A percentile compares a stretch with the other conserved stretches of the same genome.
These are phyloP conservation scores for Onychomys arenicola DNA, from an alignment of 2,797 vertebrate genomes.

Conservation along the genomic window DNA sequence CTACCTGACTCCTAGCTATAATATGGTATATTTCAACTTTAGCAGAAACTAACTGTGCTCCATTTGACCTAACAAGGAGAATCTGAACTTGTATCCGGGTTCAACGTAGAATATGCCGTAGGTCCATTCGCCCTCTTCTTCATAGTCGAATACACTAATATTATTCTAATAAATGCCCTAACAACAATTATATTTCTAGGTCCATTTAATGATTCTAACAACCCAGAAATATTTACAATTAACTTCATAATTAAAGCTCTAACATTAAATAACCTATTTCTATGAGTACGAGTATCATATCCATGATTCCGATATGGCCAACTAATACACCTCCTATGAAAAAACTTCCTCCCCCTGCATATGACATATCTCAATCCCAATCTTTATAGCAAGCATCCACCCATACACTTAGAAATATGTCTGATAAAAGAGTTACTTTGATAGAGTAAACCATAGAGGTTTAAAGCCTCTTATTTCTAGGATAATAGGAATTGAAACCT, in stretches of 20 bases:
- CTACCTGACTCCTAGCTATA: no score
- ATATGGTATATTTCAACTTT: not conserved
- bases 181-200: not conserved
- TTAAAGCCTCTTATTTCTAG: not conserved
- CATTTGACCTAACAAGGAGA: constrained; percentile 76
- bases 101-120: not conserved
- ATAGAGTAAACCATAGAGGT: not conserved
- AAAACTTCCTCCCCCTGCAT: not conserved
- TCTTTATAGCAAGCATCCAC: accelerated
- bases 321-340: not conserved
- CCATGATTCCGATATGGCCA: not conserved
- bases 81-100: not conserved
- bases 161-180: not conserved
- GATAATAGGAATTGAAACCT: no score
- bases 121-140: not conserved
- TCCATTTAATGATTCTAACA: no score
- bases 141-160: not conserved
- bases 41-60: constrained; percentile 77
- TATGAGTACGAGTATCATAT: not conserved
- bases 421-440: not conserved
- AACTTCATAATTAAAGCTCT: not conserved
- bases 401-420: not conserved
- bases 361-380: not conserved
- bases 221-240: not conserved
- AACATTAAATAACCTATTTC: accelerated